Base-by-base conservation (phyloP, 2,888 invertebrate species). In the Drosophila picticornis region DNA sequence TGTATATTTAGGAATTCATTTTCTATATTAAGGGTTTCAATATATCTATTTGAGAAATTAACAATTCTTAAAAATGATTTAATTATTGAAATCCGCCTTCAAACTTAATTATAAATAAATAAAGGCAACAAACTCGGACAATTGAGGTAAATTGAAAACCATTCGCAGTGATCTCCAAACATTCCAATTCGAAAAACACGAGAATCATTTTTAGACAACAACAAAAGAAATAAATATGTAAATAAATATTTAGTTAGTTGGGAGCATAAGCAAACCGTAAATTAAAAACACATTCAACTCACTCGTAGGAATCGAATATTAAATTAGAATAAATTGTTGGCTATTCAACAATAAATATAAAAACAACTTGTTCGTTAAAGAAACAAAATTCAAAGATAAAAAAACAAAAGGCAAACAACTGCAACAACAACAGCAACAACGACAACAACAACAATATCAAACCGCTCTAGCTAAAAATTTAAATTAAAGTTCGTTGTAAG, bases 401-500 rank as follows among this genome's bases (percentile, higher is more conserved):
- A 66, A 50, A 51, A 11, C 2, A 56, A 50, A 40, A 40, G 9
- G 25, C 46, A 67, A 59, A 48, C 16, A 53, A 65, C 31, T 48
- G 32, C 67, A 65, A 51, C n/a, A 62, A 52, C 66, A 50, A 32
- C 48, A 22, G 7, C 40, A 67, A 32, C 29, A 64, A 58, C 31
- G 22, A 48, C 50, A 31, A 48, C 58, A 40, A 64, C n/a, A 67
- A 65, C 38, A 64, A 27, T 25, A 65, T 55, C 55, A 66, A 34
- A 68, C 50, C 57, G 40, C 51, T 68, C 43, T 57, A 68, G 69
- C 69, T 58, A 67, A 29, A 50, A 57, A 25, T 31, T 4, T 22
- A 52, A 52, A 40, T 52, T 31, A 40, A 53, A n/a, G 13, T 27
- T 40, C n/a, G 13, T 4, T 48, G 38, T 27, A 59, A 55, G 11